These are phyloP conservation scores for Macrocentrus cingulum DNA, from an alignment of 1,140 invertebrate genomes.

Conservation along the genomic window DNA sequence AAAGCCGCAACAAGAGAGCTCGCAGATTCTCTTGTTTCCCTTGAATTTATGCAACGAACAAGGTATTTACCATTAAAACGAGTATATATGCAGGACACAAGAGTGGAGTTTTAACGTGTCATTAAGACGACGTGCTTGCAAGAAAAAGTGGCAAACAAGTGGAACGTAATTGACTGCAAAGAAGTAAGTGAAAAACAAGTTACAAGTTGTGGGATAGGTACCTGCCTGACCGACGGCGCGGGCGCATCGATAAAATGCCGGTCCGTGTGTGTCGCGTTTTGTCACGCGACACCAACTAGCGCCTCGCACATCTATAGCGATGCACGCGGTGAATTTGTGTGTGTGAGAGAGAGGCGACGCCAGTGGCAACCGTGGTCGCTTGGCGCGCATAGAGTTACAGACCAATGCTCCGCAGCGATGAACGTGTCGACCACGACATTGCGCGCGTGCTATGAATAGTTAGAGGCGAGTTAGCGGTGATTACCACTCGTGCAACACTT, in stretches of 20 bases:
- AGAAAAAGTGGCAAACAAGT: too few relatives aligned
- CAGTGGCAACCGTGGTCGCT: conserved; percentile 3
- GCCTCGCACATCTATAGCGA: conserved; percentile 4
- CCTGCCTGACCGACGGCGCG: neutral
- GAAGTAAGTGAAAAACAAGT: neutral
- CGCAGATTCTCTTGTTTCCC: neutral
- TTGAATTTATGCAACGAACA: conserved; percentile 18
- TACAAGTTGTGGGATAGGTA: too few relatives aligned
- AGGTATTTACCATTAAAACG: conserved; percentile 4
- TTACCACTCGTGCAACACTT: conserved; percentile 36
- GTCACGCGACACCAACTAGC: conserved; percentile 17
- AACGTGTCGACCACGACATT: conserved; percentile 41
- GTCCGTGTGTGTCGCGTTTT: neutral
- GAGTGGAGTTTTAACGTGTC: neutral
- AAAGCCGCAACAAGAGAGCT: neutral
- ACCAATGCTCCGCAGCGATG: conserved; percentile 27
- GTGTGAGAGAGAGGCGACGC: too few relatives aligned
- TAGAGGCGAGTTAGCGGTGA: conserved; percentile 42
- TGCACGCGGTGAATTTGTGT: conserved; percentile 9
- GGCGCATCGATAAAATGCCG: neutral
- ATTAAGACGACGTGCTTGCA: neutral
- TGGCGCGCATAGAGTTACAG: conserved; percentile 20
- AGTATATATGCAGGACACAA: neutral
- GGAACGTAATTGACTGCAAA: neutral
- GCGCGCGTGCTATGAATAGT: conserved; percentile 47